Evolutionary conservation across 2,113 vertebrate genomes (phyloP).

Genomic region (Podarcis muralis): DNA sequence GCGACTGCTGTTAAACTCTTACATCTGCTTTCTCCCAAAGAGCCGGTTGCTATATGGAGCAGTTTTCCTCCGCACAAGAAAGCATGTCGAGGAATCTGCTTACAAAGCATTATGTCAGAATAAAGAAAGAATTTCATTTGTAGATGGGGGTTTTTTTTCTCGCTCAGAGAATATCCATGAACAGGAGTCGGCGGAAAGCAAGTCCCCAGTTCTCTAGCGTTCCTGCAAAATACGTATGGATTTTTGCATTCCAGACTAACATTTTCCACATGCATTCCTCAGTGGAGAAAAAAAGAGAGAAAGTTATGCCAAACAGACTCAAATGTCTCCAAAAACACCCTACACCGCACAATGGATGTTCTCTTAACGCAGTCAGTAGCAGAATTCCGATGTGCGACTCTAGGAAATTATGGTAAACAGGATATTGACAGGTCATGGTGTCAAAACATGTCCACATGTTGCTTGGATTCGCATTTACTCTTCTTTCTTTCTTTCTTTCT

Average conservation of each 20-base stretch:
- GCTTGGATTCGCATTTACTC: slow-evolving; percentile 15
- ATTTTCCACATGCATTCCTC: slow-evolving; percentile 13
- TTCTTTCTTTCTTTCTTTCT: background rate
- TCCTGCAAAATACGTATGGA: background rate
- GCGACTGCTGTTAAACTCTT: background rate
- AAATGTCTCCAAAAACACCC: background rate
- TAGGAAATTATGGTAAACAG: slow-evolving; percentile 24
- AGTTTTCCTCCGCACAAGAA: background rate
- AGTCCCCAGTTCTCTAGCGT: background rate
- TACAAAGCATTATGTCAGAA: background rate
- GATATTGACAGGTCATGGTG: slow-evolving; percentile 52
- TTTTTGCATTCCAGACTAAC: background rate
- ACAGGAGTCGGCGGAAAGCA: background rate
- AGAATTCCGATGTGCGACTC: slow-evolving; percentile 24
- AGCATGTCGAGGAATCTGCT: background rate
- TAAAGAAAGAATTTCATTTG: background rate
- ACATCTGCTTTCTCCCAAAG: background rate
- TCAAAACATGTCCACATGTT: slow-evolving; percentile 52
- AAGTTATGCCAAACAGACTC: background rate
- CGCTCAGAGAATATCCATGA: background rate
- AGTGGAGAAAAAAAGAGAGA: background rate
- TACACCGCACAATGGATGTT: fast-evolving
- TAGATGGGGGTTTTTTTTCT: background rate
- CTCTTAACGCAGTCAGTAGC: background rate
- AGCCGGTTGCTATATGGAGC: background rate